Conservation (phyloP, 2,888 invertebrate genomes). For the Monoplex corrugatus region DNA sequence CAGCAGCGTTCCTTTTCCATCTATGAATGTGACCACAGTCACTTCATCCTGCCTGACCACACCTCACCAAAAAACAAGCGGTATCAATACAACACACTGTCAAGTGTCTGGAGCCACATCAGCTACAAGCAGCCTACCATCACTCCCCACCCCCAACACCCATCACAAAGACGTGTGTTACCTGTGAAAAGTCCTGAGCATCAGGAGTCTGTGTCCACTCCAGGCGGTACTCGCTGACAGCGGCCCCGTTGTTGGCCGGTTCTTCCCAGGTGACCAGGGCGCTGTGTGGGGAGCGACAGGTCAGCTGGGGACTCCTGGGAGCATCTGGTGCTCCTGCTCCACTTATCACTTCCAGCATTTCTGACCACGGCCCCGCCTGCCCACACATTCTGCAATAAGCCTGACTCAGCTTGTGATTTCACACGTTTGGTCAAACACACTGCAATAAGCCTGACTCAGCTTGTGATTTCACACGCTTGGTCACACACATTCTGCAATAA, state of each 20-base stretch:
- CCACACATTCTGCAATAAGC: too few relatives aligned
- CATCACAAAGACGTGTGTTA: too few relatives aligned
- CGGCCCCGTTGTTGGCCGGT: constrained; percentile 90
- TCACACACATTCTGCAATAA: too few relatives aligned
- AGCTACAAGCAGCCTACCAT: too few relatives aligned
- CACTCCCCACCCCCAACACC: too few relatives aligned
- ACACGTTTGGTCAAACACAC: neutral
- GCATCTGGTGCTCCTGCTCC: constrained; percentile 91
- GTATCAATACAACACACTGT: neutral
- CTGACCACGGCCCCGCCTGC: constrained; percentile 89
- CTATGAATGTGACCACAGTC: too few relatives aligned
- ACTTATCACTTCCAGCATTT: constrained; percentile 87
- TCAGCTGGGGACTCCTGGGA: constrained; percentile 85
- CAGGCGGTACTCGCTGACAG: constrained; percentile 90
- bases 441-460: too few relatives aligned
- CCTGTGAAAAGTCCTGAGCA: constrained; percentile 75
- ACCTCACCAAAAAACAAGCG: too few relatives aligned
- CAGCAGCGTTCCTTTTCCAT: too few relatives aligned
- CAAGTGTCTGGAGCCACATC: neutral
- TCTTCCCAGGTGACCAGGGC: constrained; percentile 89
- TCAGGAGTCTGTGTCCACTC: constrained; percentile 83
- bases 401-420: too few relatives aligned
- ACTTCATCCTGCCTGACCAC: too few relatives aligned
- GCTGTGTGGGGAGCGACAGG: constrained; percentile 87
- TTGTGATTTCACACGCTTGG: too few relatives aligned